Evolutionary conservation across 2,113 vertebrate species (phyloP), one percentile per base, ranked within the genome.

Genomic region (Stegastes partitus): DNA sequence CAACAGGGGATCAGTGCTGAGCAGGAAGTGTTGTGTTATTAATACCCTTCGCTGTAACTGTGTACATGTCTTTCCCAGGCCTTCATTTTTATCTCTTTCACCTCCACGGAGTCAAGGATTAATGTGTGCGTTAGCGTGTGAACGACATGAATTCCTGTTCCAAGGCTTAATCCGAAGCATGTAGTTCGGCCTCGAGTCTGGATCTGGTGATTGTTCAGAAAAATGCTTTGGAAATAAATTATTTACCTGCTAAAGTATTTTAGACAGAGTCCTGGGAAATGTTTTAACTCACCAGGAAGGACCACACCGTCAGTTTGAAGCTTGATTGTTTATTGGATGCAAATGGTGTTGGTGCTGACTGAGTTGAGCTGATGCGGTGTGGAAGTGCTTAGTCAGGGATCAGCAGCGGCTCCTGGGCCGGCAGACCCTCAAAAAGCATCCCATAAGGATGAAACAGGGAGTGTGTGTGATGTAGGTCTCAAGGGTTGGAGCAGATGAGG

Each of bases 21-120:
- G 88, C 89, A 92, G 92, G 90, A 93, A 87, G 85, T 49, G 49
- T 56, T 59, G 74, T 72, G 87, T 82, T 90, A 89, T 91, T 93
- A 92, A 86, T 87, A 89, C 84, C 83, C 16, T 55, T 86, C 31
- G 77, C 79, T 85, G 76, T 47, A 81, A 76, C 68, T 61, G 62
- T 50, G 31, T 71, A 49, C 18, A 42, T 23, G 15, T 73, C 72
- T 47, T 54, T 68, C 74, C 47, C 23, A 0, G 47, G 44, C 47
- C 61, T 28, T 77, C 18, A 2, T 39, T 78, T 68, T 77, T 58
- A 50, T 66, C 71, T 57, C 57, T 51, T 74, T 56, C 55, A 70
- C 79, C 69, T 56, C 64, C 45, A 15, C 19, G 56, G 54, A 71
- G 44, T 82, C 47, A 31, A 51, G 51, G 63, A 86, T 84, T 79